A percentile compares a stretch with the other conserved stretches of the same genome.
Conservation (phyloP, 2,113 vertebrate genomes). For the Henicopernis longicauda region DNA sequence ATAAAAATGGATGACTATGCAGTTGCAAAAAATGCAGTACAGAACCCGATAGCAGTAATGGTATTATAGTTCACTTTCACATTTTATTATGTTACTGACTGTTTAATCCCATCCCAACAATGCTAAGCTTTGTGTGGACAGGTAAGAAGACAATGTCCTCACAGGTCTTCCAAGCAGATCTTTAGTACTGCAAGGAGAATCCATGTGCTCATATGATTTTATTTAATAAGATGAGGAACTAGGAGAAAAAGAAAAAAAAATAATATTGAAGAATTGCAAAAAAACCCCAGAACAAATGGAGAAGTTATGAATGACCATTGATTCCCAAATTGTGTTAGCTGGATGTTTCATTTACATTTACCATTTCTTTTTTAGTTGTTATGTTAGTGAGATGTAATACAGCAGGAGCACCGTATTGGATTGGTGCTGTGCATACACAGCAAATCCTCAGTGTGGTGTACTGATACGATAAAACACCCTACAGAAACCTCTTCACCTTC, state of each 20-base stretch:
- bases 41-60: neutral
- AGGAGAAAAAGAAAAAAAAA: neutral
- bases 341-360: neutral
- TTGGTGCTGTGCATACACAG: neutral
- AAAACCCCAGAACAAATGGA: neutral
- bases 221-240: neutral
- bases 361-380: neutral
- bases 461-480: neutral
- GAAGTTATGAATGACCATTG: neutral
- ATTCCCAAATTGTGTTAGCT: neutral
- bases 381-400: neutral
- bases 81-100: neutral
- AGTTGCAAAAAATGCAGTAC: neutral
- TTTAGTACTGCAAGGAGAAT: neutral
- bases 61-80: neutral
- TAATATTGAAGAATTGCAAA: neutral
- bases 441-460: neutral
- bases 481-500: neutral
- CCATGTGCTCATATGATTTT: neutral
- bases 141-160: neutral
- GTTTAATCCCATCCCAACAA: neutral
- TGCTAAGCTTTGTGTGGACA: neutral
- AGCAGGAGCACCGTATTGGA: neutral
- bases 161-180: neutral
- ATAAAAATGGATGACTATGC: neutral